Percentiles rank a stretch among this genome's conserved stretches.
These are phyloP conservation scores for Phyllostomus discolor DNA, from an alignment of 2,113 vertebrate genomes.

Conservation along the genomic window DNA sequence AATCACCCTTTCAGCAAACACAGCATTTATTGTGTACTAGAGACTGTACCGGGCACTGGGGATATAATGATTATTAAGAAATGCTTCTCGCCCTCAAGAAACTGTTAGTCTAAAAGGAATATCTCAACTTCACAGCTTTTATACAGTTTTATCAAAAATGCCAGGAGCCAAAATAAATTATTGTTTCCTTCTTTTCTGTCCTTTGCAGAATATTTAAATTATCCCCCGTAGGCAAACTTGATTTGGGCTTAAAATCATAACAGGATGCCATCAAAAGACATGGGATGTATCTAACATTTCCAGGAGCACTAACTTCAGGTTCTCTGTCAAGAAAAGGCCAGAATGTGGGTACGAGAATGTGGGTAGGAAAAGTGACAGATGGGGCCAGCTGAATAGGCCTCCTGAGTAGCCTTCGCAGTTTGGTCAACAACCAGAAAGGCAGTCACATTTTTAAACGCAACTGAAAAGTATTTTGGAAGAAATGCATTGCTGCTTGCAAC, in stretches of 20 bases:
- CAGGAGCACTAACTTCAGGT: not conserved
- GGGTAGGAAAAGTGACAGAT: not conserved
- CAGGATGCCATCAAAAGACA: not conserved
- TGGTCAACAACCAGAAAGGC: not conserved
- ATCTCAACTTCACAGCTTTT: not conserved
- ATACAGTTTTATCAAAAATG: not conserved
- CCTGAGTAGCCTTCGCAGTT: not conserved
- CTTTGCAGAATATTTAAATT: not conserved
- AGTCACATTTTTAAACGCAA: not conserved
- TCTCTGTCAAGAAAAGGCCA: not conserved
- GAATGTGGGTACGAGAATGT: not conserved
- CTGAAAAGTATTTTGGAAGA: not conserved
- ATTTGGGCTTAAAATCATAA: not conserved
- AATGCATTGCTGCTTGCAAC: not conserved
- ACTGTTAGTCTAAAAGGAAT: not conserved
- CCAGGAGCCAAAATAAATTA: not conserved
- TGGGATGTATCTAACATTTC: not conserved
- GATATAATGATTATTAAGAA: not conserved
- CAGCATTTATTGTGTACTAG: not conserved
- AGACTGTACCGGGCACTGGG: not conserved
- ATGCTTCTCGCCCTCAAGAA: not conserved
- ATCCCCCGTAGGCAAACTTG: not conserved
- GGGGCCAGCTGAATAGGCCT: not conserved
- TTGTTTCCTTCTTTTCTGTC: not conserved
- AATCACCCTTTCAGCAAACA: not conserved